Conservation (phyloP, 2,797 vertebrate species). For the Spheniscus humboldti region DNA sequence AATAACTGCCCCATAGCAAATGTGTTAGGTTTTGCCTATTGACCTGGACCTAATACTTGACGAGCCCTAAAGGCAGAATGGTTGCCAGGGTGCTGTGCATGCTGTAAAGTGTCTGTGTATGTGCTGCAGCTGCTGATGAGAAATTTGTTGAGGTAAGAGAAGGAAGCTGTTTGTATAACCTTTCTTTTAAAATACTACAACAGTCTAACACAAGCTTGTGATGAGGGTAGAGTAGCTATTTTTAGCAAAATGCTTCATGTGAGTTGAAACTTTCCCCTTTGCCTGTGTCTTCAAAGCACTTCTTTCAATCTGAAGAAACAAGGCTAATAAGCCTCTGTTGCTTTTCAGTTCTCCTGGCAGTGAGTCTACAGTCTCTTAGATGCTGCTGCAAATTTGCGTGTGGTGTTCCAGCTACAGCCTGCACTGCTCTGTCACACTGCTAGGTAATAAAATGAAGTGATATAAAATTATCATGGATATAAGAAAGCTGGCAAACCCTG, state of each 20-base stretch:
- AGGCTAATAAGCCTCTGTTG: neutral
- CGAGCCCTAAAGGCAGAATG: neutral
- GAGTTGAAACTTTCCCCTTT: conserved; percentile 6
- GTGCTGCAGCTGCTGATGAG: neutral
- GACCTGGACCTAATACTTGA: neutral
- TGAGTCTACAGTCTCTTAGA: neutral
- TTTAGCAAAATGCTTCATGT: conserved; percentile 45
- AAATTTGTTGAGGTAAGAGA: neutral
- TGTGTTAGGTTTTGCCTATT: neutral
- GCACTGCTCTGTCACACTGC: neutral
- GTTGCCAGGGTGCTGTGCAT: neutral
- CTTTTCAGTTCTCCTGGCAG: neutral
- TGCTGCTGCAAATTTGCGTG: neutral
- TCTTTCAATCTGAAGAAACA: conserved; percentile 2
- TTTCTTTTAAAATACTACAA: neutral
- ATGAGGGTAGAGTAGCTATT: conserved; percentile 3
- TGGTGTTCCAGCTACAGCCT: neutral
- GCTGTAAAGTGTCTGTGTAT: neutral
- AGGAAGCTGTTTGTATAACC: neutral
- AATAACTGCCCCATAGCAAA: neutral
- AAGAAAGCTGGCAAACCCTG: neutral
- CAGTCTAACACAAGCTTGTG: neutral
- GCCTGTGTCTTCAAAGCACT: conserved; percentile 43
- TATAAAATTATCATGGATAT: neutral
- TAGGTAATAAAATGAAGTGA: neutral